Evolutionary conservation across 2,888 invertebrate genomes (phyloP), one percentile per base, ranked within the genome.

Genomic region (Drosophila melanocephala): DNA sequence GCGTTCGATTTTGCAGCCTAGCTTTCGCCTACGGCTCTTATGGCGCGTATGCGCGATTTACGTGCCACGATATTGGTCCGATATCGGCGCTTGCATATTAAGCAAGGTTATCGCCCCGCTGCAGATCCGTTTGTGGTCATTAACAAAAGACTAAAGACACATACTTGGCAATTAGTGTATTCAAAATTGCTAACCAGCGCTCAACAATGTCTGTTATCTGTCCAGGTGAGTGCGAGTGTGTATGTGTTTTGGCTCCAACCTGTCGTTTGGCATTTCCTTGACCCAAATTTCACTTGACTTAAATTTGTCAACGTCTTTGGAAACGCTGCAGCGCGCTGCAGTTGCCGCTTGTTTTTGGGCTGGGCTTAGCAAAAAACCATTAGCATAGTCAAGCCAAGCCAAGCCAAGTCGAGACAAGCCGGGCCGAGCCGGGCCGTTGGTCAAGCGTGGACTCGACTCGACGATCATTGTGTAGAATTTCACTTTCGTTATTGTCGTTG

Each of bases 201-300:
- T 42, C 32, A 51, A 51, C 81, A 81, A 79, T 79, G 70, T 83
- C 83, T 71, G 84, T 83, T 72, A 81, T 83, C 84, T 42, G 3
- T 51, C 35, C n/a, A 26, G 59, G 16, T 42, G 39, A 19, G 19
- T 72, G 30, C 32, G 53, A 19, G 53, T 64, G 44, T 50, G 44
- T 56, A 19, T 33, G 56, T 61, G 37, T 39, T 19, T n/a, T 28
- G 73, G 78, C 64, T 66, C 59, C 56, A 79, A 89, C 90, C 85
- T 85, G 88, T 76, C 77, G 90, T 82, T 89, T 90, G 89, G 75
- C 84, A 89, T 91, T 91, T 89, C 89, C 89, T 89, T 89, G 89
- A 88, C 89, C 89, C 73, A 86, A 90, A 89, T 89, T 91, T 90
- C 91, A 88, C 89, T 77, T 76, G 82, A 63, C 62, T 61, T 74